These are phyloP conservation scores for Schizopygopsis malacanthus DNA, from an alignment of 2,797 vertebrate species.

Conservation along the genomic window DNA sequence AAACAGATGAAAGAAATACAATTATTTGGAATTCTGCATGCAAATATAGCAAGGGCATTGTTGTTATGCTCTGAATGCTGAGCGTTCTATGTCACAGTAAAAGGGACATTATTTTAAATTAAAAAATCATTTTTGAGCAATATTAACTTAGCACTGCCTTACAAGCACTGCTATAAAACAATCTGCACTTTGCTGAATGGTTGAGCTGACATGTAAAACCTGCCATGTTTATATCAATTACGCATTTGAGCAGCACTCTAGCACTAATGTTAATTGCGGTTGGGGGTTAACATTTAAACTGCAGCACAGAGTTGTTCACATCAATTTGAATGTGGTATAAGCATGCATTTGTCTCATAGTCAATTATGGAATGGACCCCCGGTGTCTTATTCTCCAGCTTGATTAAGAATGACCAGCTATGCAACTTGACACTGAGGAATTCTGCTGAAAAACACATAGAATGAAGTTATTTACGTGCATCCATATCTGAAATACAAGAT, in stretches of 20 bases:
- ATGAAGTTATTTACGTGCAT: neutral
- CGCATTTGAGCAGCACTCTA: neutral
- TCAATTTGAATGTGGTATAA: neutral
- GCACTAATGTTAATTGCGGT: constrained; percentile 13
- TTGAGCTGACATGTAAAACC: neutral
- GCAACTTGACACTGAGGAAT: neutral
- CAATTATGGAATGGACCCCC: constrained; percentile 21
- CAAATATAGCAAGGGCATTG: neutral
- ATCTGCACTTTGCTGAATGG: neutral
- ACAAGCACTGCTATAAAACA: constrained; percentile 3
- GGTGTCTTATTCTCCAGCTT: neutral
- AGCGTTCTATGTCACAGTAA: neutral
- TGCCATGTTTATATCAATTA: constrained; percentile 12
- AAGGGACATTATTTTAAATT: neutral
- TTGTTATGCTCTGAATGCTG: neutral
- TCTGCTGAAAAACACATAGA: neutral
- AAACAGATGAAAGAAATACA: neutral
- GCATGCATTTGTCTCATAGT: constrained; percentile 11
- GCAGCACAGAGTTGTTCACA: constrained; percentile 6
- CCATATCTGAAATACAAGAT: neutral
- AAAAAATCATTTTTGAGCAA: neutral
- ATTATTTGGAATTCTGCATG: neutral
- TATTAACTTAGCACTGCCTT: neutral
- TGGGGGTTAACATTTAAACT: constrained; percentile 4
- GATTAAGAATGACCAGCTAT: constrained; percentile 10